phyloP scores from a whole-genome alignment of 2,797 vertebrate species.

The Phataginus tricuspis region DNA sequence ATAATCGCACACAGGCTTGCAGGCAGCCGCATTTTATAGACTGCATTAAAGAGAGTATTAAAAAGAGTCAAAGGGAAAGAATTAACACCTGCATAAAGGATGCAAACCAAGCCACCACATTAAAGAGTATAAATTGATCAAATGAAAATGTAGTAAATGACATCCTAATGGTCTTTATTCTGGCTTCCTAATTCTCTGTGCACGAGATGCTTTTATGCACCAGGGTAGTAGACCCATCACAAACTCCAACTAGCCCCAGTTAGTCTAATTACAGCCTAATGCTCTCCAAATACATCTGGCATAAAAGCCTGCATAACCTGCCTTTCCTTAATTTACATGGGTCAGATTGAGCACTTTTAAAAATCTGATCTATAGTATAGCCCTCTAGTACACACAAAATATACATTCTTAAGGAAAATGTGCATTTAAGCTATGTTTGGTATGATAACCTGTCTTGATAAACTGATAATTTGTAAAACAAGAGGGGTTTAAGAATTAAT shows the following conservation, averaged over 20 bases:
- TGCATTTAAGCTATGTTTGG: background rate
- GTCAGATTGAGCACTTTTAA: constrained; percentile 54
- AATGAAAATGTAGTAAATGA: constrained; percentile 81
- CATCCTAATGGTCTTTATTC: constrained; percentile 79
- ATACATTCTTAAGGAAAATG: background rate
- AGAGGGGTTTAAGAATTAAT: background rate
- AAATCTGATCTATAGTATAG: constrained; percentile 57
- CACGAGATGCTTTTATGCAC: constrained; percentile 75
- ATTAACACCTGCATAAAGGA: constrained; percentile 78
- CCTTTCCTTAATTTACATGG: constrained; percentile 67
- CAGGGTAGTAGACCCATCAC: constrained; percentile 66
- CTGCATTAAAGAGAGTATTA: background rate
- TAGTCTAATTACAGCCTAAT: constrained; percentile 81
- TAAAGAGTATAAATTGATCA: constrained; percentile 77
- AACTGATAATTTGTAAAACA: constrained; percentile 39
- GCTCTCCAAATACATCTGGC: constrained; percentile 73
- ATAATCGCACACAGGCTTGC: background rate
- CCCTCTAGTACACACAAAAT: constrained; percentile 16
- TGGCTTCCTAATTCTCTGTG: constrained; percentile 72
- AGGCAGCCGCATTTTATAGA: constrained; percentile 33
- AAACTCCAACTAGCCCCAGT: constrained; percentile 62
- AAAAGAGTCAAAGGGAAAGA: constrained; percentile 74
- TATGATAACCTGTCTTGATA: background rate
- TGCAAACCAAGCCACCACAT: constrained; percentile 77
- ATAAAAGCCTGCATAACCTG: constrained; percentile 75